Evolutionary conservation across 2,888 invertebrate genomes (phyloP).

Genomic region (Lepidocyrtinus sp.): DNA sequence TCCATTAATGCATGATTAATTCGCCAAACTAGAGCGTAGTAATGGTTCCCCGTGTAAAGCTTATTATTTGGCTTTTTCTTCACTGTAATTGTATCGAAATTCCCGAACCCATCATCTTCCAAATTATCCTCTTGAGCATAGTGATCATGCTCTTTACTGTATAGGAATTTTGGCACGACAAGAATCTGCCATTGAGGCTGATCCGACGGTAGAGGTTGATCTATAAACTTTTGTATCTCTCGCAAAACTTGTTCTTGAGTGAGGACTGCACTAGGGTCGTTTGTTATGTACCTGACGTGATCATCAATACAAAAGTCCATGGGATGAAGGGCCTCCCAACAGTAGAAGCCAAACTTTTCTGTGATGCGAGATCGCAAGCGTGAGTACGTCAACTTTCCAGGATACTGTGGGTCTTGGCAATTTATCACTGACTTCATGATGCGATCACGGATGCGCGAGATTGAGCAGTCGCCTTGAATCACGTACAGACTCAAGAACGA

Average conservation of each 20-base stretch:
- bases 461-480: slow-evolving; percentile 63
- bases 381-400: slow-evolving; percentile 36
- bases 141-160: slow-evolving; percentile 35
- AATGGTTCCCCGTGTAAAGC: slow-evolving; percentile 46
- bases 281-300: slow-evolving; percentile 58
- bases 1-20: slow-evolving; percentile 62
- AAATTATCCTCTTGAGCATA: slow-evolving; percentile 25
- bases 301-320: slow-evolving; percentile 52
- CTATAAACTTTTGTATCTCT: slow-evolving; percentile 57
- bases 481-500: slow-evolving; percentile 66
- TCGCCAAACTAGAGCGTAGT: slow-evolving; percentile 51
- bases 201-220: slow-evolving; percentile 52
- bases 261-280: slow-evolving; percentile 50
- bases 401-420: slow-evolving; percentile 34
- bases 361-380: slow-evolving; percentile 37
- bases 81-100: slow-evolving; percentile 51
- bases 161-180: slow-evolving; percentile 60
- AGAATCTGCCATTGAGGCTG: slow-evolving; percentile 63
- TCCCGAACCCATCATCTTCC: slow-evolving; percentile 52
- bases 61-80: slow-evolving; percentile 44
- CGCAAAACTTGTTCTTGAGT: slow-evolving; percentile 56
- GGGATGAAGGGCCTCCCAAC: slow-evolving; percentile 52
- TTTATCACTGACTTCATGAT: slow-evolving; percentile 48
- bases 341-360: slow-evolving; percentile 58
- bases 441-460: slow-evolving; percentile 52